phyloP scores from a whole-genome alignment of 2,797 vertebrate species.

The Psittacula derbiana region DNA sequence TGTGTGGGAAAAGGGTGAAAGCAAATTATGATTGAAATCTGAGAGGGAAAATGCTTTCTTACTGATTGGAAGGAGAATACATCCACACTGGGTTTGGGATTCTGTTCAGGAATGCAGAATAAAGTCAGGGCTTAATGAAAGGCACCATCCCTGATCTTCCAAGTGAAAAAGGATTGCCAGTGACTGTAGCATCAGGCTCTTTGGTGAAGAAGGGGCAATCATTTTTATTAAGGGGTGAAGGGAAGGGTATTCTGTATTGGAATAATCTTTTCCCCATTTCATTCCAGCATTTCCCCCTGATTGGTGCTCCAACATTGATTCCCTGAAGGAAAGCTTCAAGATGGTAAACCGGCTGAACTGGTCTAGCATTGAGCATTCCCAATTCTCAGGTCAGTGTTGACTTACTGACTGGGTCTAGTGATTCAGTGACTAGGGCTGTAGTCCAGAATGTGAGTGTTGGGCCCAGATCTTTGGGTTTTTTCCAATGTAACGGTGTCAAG shows the following conservation, averaged over 20 bases:
- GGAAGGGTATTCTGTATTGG: background rate
- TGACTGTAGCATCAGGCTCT: background rate
- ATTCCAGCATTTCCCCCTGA: constrained; percentile 86
- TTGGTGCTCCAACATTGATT: constrained; percentile 92
- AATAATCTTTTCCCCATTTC: background rate
- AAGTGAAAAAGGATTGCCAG: background rate
- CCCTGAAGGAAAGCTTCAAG: constrained; percentile 96
- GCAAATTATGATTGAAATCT: background rate
- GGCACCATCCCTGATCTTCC: background rate
- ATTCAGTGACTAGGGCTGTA: background rate
- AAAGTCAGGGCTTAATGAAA: background rate
- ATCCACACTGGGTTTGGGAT: background rate
- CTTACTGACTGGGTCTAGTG: background rate
- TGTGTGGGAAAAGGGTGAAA: background rate
- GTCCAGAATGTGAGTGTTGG: background rate
- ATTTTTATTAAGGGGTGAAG: background rate
- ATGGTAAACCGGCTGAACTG: constrained; percentile 94
- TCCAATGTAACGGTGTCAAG: rapidly evolving
- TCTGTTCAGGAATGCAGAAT: background rate
- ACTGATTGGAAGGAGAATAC: background rate
- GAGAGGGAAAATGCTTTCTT: background rate
- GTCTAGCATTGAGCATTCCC: constrained; percentile 94
- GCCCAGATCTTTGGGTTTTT: background rate
- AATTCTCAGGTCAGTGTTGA: constrained; percentile 88
- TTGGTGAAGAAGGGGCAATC: background rate